Percentiles rank a stretch among this genome's conserved stretches.
Conservation (phyloP, 2,797 vertebrate genomes). For the Craterocephalus amniculus region DNA sequence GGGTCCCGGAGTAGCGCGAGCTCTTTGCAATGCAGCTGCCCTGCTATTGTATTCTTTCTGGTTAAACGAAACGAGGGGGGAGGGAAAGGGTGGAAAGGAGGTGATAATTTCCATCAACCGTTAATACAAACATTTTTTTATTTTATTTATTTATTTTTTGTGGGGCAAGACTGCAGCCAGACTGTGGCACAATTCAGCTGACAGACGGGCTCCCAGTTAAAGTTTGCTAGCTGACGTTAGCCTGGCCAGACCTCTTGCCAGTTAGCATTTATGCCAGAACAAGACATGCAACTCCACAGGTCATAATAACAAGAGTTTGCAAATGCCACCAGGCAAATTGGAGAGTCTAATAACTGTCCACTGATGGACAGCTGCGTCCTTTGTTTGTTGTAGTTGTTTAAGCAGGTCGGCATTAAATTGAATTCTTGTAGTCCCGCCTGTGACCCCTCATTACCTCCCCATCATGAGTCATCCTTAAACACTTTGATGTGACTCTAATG, state of each 20-base stretch:
- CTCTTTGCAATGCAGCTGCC: neutral
- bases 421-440: constrained; percentile 8
- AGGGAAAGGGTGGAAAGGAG: neutral
- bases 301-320: constrained; percentile 27
- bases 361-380: constrained; percentile 36
- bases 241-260: constrained; percentile 48
- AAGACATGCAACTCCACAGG: constrained; percentile 39
- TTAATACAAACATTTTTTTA: neutral
- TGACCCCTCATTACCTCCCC: neutral
- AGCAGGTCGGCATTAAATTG: constrained; percentile 34
- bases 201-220: constrained; percentile 31
- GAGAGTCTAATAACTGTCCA: constrained; percentile 19
- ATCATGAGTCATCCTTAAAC: neutral
- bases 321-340: constrained; percentile 3
- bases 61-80: neutral
- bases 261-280: constrained; percentile 30
- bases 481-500: neutral
- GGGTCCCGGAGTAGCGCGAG: constrained; percentile 24
- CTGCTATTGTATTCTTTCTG: neutral
- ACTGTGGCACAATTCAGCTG: constrained; percentile 1
- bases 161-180: neutral
- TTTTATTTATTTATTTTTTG: neutral
- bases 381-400: constrained; percentile 19
- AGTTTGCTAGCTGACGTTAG: constrained; percentile 68
- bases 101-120: fast-evolving